These are phyloP conservation scores for Hipposideros larvatus DNA, from an alignment of 2,797 vertebrate genomes.

Conservation along the genomic window DNA sequence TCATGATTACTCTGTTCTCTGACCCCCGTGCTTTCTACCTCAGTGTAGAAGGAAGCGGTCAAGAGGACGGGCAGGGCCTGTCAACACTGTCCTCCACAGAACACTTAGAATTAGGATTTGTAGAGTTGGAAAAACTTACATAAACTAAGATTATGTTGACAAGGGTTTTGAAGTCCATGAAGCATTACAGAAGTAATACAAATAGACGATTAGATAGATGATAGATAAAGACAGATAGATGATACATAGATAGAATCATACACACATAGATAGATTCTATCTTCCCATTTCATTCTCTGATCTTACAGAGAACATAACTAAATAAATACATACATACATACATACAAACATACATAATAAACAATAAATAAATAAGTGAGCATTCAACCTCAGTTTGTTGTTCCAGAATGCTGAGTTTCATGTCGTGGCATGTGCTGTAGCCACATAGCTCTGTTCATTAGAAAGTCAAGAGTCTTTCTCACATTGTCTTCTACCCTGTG, in stretches of 20 bases:
- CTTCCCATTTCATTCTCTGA: neutral
- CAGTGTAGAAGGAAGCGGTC: neutral
- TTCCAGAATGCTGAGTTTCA: neutral
- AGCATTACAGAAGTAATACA: neutral
- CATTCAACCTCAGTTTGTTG: neutral
- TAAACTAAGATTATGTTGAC: neutral
- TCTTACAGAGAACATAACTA: neutral
- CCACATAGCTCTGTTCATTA: neutral
- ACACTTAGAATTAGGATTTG: neutral
- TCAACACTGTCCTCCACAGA: neutral
- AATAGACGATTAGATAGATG: neutral
- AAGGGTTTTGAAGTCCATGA: neutral
- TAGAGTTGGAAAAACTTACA: neutral
- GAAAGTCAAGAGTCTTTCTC: neutral
- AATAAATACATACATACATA: no score
- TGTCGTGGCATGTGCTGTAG: rapidly evolving
- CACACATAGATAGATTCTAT: neutral
- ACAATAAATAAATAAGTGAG: neutral
- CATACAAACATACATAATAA: no score
- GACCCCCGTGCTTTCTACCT: neutral
- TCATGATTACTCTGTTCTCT: conserved; percentile 9
- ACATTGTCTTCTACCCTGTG: neutral
- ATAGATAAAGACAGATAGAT: neutral
- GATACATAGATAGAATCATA: neutral
- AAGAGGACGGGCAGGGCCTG: neutral